phyloP scores from a whole-genome alignment of 2,888 invertebrate species.

The Lydus trimaculatus region DNA sequence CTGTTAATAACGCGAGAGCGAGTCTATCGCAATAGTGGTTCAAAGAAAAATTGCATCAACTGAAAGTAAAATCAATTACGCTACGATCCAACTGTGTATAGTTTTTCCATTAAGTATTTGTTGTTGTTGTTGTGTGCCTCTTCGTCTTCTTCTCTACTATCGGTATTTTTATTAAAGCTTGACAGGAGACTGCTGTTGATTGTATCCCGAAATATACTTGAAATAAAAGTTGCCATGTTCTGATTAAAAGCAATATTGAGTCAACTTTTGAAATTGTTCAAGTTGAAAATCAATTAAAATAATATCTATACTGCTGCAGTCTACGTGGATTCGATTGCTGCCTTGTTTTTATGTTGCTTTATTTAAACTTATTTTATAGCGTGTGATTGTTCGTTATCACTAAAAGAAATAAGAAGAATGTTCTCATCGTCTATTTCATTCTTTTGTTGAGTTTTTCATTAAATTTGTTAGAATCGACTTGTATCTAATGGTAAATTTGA shows the following conservation, averaged over 20 bases:
- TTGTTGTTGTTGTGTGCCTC: not conserved
- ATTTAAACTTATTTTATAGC: not conserved
- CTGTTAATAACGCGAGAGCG: not conserved
- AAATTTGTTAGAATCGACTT: not conserved
- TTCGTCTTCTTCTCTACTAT: not conserved
- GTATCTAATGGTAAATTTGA: not conserved
- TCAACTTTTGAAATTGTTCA: constrained; percentile 4
- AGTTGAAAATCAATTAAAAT: constrained; percentile 11
- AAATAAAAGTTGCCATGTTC: constrained; percentile 9
- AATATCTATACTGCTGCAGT: constrained; percentile 1
- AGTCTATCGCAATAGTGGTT: not conserved
- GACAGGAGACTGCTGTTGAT: constrained; percentile 3
- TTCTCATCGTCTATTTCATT: not conserved
- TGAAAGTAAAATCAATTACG: constrained; percentile 27
- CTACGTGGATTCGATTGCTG: not conserved
- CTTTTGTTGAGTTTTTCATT: not conserved
- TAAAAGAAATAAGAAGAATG: not conserved
- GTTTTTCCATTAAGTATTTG: constrained; percentile 25
- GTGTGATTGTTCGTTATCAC: not conserved
- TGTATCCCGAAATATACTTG: constrained; percentile 6
- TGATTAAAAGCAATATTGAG: constrained; percentile 10
- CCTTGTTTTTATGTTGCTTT: not conserved
- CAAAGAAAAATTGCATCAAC: constrained; percentile 8
- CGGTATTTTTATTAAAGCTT: constrained; percentile 4
- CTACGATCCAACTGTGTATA: constrained; percentile 19